A percentile compares a stretch with the other conserved stretches of the same genome.
These are phyloP conservation scores for Caenorhabditis sp. DNA, from an alignment of 2,888 invertebrate species.

Conservation along the genomic window DNA sequence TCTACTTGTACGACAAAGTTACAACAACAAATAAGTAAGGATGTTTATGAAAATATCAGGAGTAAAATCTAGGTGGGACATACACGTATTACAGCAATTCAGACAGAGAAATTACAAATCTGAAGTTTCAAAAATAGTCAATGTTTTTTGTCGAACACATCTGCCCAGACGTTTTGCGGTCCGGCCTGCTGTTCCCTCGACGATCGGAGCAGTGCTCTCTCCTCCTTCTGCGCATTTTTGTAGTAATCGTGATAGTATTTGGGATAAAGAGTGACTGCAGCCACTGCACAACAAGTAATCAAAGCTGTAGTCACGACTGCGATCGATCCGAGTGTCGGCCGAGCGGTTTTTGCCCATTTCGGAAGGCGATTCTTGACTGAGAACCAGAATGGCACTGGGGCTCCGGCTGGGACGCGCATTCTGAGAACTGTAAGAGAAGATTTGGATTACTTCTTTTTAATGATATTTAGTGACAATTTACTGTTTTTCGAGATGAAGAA, in stretches of 20 bases:
- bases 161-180: constrained; percentile 70
- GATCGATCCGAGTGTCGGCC: constrained; percentile 69
- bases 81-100: constrained; percentile 26
- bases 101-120: too few relatives aligned
- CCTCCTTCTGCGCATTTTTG: constrained; percentile 69
- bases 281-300: constrained; percentile 68
- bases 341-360: constrained; percentile 36
- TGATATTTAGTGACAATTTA: too few relatives aligned
- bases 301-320: constrained; percentile 67
- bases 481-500: too few relatives aligned
- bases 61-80: neutral
- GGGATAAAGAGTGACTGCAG: constrained; percentile 71
- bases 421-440: constrained; percentile 2
- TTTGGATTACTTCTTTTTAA: too few relatives aligned
- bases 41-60: neutral
- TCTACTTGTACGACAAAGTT: too few relatives aligned
- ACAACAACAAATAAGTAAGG: too few relatives aligned
- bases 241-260: constrained; percentile 71
- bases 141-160: constrained; percentile 71
- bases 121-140: neutral
- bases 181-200: constrained; percentile 69
- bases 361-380: constrained; percentile 68
- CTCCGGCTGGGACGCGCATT: constrained; percentile 75
- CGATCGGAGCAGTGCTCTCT: constrained; percentile 68
- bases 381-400: constrained; percentile 70